Base-by-base conservation (phyloP, 2,888 invertebrate genomes). In the Oeneis ivallda region DNA sequence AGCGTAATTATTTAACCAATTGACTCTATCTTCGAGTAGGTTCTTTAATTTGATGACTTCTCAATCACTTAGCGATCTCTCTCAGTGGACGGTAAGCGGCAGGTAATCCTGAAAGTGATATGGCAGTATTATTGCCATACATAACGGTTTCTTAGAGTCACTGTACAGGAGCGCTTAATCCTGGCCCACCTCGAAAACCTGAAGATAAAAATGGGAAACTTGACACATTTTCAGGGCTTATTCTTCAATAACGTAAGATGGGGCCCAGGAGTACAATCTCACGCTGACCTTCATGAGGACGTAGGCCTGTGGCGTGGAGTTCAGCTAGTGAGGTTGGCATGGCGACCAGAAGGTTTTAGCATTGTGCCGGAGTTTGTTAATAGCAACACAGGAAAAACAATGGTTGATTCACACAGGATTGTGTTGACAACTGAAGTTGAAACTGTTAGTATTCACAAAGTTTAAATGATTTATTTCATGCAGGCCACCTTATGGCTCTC, bases 291-390 rank as follows among this genome's bases (percentile, higher is more conserved):
- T 0, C 78, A 71, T 7, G 92, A 92, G 71, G 89, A 93, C 73
- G 93, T 94, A 0, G 94, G 94, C 0, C 74, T 94, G 11, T 94
- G 94, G 94, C 74, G 85, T 5, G 92, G 92, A 0, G 78, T 73
- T 1, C 84, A 85, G 66, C 81, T 94, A 37, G 74, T 92, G 0
- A 80, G 93, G 34, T 76, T 93, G 11, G 74, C 86, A 6, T 91
- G 91, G 89, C 69, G 74, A 6, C 89, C 89, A 0, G 26, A 71
- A 0, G 67, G 79, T 0, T 79, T 77, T 0, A 79, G 76, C 62
- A 70, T 87, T 1, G 76, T 78, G 1, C 79, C 86, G 0, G 86
- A 89, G 41, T 69, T 90, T 1, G 71, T 70, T 50, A 67, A 75
- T 1, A 74, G 64, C 1, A 60, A 45, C 0, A 52, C 64, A 32